These are phyloP conservation scores for Ctenosaura bakeri DNA, from an alignment of 2,797 vertebrate species.

Conservation along the genomic window DNA sequence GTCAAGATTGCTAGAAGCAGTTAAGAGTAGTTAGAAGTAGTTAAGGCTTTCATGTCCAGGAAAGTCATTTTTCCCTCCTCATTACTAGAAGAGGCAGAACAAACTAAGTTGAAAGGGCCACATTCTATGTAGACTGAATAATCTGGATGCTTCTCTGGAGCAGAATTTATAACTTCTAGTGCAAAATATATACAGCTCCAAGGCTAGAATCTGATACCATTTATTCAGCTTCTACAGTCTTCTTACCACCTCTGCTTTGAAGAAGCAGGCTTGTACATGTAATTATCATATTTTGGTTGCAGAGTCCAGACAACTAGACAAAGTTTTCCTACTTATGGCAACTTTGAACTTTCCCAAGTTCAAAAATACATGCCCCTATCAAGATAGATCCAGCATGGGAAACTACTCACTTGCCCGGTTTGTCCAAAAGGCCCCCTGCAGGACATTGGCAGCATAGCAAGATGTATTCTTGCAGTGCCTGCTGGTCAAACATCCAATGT, in stretches of 20 bases:
- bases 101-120: background rate
- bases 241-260: background rate
- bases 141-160: background rate
- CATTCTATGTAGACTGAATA: background rate
- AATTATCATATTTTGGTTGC: background rate
- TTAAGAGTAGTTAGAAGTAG: background rate
- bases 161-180: background rate
- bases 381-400: background rate
- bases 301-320: background rate
- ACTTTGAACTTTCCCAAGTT: background rate
- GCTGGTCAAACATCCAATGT: constrained; percentile 96
- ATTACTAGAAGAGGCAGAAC: background rate
- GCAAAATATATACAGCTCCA: background rate
- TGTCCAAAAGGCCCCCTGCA: constrained; percentile 92
- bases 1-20: background rate
- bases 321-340: background rate
- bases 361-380: background rate
- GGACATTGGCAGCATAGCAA: constrained; percentile 97
- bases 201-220: background rate
- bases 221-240: background rate
- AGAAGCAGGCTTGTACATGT: background rate
- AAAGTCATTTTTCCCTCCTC: background rate
- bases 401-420: constrained; percentile 95
- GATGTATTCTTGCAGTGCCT: constrained; percentile 96
- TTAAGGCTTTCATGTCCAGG: background rate